Conservation (phyloP, 2,797 vertebrate species). For the Rhinoraja longicauda region DNA sequence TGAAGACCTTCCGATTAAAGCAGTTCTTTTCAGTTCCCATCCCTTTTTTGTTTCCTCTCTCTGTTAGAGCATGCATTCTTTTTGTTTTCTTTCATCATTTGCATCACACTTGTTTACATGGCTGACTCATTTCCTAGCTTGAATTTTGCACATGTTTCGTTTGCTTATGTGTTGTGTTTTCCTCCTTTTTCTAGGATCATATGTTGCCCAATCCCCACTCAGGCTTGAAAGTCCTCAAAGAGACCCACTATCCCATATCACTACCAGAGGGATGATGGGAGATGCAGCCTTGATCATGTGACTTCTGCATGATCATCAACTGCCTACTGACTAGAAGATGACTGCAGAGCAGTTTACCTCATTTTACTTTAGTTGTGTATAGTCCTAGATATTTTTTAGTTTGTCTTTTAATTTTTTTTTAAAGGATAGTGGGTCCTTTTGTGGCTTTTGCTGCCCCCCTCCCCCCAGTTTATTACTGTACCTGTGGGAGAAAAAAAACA, state of each 20-base stretch:
- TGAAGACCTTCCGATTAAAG: constrained; percentile 66
- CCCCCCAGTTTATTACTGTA: not conserved
- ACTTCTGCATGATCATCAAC: constrained; percentile 85
- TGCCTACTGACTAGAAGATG: constrained; percentile 96
- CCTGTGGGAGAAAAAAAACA: constrained; percentile 24
- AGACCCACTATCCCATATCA: constrained; percentile 99
- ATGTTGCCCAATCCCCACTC: constrained; percentile 99
- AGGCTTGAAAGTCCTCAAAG: constrained; percentile 99
- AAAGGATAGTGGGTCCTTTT: constrained; percentile 99
- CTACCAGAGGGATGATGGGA: constrained; percentile 89
- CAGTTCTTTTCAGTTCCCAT: constrained; percentile 43
- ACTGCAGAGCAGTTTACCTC: constrained; percentile 82
- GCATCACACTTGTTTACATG: constrained; percentile 58
- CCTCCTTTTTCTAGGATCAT: constrained; percentile 99
- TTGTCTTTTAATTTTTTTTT: constrained; percentile 45
- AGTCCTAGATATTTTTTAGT: constrained; percentile 55
- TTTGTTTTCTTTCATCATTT: constrained; percentile 46
- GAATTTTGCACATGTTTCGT: constrained; percentile 78
- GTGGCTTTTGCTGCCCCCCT: constrained; percentile 78
- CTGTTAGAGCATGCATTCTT: constrained; percentile 54
- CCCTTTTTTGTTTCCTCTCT: constrained; percentile 31
- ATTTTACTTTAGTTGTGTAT: constrained; percentile 75
- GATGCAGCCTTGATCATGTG: constrained; percentile 93
- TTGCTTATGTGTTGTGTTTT: constrained; percentile 96
- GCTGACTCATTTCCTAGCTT: constrained; percentile 73